Percentiles rank a stretch among this genome's conserved stretches.
Conservation (phyloP, 2,888 invertebrate species). For the Cyrtodaria siliqua region DNA sequence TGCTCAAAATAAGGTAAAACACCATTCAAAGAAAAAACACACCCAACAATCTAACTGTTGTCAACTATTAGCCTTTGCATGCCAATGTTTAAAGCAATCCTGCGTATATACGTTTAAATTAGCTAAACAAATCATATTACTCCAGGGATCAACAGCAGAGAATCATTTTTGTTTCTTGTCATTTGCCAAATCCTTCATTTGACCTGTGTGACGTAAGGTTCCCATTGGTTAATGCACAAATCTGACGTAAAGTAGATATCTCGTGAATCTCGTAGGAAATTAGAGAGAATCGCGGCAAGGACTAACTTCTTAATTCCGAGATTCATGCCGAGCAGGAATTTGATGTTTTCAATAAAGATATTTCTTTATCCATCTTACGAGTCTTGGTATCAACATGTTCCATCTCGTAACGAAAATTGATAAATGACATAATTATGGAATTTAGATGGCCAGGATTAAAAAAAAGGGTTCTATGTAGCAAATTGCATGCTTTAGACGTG, state of each 20-base stretch:
- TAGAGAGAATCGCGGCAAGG: not conserved
- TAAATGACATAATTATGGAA: constrained; percentile 17
- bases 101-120: too few relatives aligned
- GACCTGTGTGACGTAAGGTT: constrained; percentile 39
- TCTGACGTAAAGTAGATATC: constrained; percentile 18
- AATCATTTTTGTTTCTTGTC: too few relatives aligned
- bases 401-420: constrained; percentile 26
- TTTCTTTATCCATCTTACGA: constrained; percentile 27
- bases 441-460: constrained; percentile 4
- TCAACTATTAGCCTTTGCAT: too few relatives aligned
- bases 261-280: constrained; percentile 8
- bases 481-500: constrained; percentile 3
- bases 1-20: too few relatives aligned
- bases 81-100: too few relatives aligned
- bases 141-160: too few relatives aligned
- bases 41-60: too few relatives aligned
- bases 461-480: not conserved
- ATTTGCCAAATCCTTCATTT: constrained; percentile 23
- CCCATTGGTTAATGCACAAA: constrained; percentile 16
- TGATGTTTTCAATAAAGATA: constrained; percentile 33
- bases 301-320: constrained; percentile 9
- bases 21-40: too few relatives aligned
- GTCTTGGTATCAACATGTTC: constrained; percentile 29
- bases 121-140: too few relatives aligned
- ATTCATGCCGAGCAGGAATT: constrained; percentile 1